Conservation (phyloP, 2,113 vertebrate genomes). For the Cyanoderma ruficeps region DNA sequence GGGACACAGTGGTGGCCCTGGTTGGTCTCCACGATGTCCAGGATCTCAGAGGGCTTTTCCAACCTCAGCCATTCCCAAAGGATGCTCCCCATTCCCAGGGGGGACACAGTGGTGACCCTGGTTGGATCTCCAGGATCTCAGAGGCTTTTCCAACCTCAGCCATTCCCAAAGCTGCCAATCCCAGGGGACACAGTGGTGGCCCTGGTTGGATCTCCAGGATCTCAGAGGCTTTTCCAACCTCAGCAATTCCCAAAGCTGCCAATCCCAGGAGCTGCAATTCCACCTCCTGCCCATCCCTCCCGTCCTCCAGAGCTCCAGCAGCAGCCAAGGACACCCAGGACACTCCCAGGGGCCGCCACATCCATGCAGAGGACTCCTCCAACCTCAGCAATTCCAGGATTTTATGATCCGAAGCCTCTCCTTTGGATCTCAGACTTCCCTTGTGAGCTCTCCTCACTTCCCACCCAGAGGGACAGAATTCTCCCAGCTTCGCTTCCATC, state of each 20-base stretch:
- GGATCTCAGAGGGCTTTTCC: neutral
- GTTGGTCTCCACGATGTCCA: too few relatives aligned
- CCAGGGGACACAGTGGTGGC: too few relatives aligned
- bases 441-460: fast-evolving
- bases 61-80: neutral
- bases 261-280: fast-evolving
- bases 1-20: neutral
- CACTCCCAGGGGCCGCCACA: fast-evolving
- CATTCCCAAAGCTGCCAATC: too few relatives aligned
- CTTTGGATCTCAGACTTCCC: fast-evolving
- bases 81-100: too few relatives aligned
- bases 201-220: too few relatives aligned
- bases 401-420: neutral
- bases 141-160: too few relatives aligned
- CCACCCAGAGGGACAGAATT: neutral
- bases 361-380: too few relatives aligned
- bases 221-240: neutral
- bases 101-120: too few relatives aligned
- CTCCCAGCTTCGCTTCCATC: fast-evolving
- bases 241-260: neutral
- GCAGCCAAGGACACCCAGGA: too few relatives aligned
- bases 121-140: too few relatives aligned
- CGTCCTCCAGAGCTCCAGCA: too few relatives aligned
- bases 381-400: neutral
- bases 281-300: neutral